Conservation (phyloP, 92 coral and sea anemone genomes). For the Bergia puertoricense region DNA sequence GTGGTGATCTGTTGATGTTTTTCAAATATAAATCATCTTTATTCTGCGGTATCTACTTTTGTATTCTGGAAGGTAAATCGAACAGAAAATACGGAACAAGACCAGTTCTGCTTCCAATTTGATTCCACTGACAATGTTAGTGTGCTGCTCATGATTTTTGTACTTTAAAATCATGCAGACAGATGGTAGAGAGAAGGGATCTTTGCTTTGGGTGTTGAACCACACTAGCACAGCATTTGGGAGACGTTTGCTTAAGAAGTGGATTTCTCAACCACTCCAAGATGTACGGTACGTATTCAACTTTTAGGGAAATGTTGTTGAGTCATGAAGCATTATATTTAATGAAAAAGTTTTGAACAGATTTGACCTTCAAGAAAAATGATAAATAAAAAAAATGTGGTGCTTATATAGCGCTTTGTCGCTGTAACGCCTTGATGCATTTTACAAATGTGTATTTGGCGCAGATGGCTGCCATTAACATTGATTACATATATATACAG, state of each 20-base stretch:
- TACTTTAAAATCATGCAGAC: slow-evolving; percentile 47
- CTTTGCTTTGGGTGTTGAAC: slow-evolving; percentile 81
- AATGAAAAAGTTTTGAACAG: background rate
- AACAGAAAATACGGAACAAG: too few species aligned
- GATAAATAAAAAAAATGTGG: too few species aligned
- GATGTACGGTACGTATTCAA: slow-evolving; percentile 52
- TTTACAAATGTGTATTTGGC: too few species aligned
- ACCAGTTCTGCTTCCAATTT: background rate
- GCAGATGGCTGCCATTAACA: too few species aligned
- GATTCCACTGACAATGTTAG: background rate
- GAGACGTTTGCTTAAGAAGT: slow-evolving; percentile 74
- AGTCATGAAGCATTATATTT: background rate
- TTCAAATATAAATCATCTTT: too few species aligned
- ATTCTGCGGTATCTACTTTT: too few species aligned
- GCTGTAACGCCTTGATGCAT: too few species aligned
- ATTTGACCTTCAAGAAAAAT: too few species aligned
- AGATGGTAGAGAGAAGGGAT: slow-evolving; percentile 62
- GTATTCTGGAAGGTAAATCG: too few species aligned
- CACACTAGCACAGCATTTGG: slow-evolving; percentile 86
- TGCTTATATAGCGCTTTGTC: too few species aligned
- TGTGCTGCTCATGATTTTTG: background rate
- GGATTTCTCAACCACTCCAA: slow-evolving; percentile 80
- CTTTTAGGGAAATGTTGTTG: background rate
- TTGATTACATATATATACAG: too few species aligned
- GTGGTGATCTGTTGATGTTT: background rate